phyloP scores from a whole-genome alignment of 2,888 invertebrate species.

The Acanthosepion pharaonis region DNA sequence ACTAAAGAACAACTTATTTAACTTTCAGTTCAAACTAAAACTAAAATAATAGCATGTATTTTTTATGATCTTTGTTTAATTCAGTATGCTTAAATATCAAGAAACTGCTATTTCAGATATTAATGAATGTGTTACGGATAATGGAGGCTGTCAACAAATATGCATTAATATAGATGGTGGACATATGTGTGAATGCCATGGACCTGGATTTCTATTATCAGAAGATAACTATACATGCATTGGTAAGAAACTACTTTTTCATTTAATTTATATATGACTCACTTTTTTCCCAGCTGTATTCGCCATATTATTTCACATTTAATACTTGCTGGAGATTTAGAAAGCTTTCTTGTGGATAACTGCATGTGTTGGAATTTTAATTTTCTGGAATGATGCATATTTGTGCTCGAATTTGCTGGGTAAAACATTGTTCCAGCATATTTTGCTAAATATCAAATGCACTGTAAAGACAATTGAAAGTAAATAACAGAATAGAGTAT shows the following conservation, averaged over 20 bases:
- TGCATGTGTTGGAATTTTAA: neutral
- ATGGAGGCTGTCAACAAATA: slow-evolving; percentile 58
- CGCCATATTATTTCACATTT: neutral
- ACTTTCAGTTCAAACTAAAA: neutral
- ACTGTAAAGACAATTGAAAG: neutral
- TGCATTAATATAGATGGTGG: slow-evolving; percentile 64
- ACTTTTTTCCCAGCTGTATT: neutral
- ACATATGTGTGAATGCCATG: slow-evolving; percentile 59
- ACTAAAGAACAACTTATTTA: too few relatives aligned
- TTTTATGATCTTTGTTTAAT: neutral
- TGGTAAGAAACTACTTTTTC: neutral
- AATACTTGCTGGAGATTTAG: neutral
- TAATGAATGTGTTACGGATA: slow-evolving; percentile 57
- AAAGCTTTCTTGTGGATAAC: neutral
- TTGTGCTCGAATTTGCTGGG: neutral
- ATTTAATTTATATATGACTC: neutral
- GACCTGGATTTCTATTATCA: slow-evolving; percentile 58
- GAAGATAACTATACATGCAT: slow-evolving; percentile 49
- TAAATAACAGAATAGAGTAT: neutral
- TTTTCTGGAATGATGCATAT: neutral
- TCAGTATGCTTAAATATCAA: neutral
- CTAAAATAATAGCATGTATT: neutral
- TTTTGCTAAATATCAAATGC: neutral
- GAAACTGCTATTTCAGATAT: slow-evolving; percentile 50
- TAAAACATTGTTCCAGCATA: neutral